Evolutionary conservation across 2,888 invertebrate genomes (phyloP).

Genomic region (Xanthia togata): DNA sequence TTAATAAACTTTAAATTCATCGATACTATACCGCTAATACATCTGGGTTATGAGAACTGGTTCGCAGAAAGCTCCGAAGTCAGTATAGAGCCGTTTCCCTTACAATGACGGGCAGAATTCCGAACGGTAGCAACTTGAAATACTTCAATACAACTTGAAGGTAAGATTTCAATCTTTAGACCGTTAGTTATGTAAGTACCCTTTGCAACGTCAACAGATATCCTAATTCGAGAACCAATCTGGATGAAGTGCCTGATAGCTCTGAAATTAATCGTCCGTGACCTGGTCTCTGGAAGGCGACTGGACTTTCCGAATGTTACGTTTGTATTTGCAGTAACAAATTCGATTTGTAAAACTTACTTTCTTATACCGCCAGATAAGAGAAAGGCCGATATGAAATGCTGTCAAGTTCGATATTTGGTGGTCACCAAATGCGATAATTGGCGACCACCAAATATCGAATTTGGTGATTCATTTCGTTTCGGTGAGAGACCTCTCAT

Average conservation of each 20-base stretch:
- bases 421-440: no score
- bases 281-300: neutral
- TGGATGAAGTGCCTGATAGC: constrained; percentile 3
- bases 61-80: constrained; percentile 62
- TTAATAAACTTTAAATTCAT: constrained; percentile 43
- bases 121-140: constrained; percentile 53
- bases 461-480: no score
- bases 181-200: constrained; percentile 26
- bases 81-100: constrained; percentile 53
- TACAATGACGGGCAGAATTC: constrained; percentile 60
- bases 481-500: neutral
- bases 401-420: neutral
- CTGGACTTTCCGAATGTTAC: no score
- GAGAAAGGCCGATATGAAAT: neutral
- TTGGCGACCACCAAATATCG: no score
- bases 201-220: constrained; percentile 20
- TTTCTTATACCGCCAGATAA: neutral
- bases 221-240: constrained; percentile 10
- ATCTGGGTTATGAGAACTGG: constrained; percentile 64
- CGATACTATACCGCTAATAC: constrained; percentile 49
- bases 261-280: neutral
- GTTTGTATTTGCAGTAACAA: neutral
- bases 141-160: constrained; percentile 42
- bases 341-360: neutral
- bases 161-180: constrained; percentile 31